Percentiles rank a stretch among this genome's conserved stretches.
phyloP scores from a whole-genome alignment of 2,888 invertebrate species.

The Andrena fulva region DNA sequence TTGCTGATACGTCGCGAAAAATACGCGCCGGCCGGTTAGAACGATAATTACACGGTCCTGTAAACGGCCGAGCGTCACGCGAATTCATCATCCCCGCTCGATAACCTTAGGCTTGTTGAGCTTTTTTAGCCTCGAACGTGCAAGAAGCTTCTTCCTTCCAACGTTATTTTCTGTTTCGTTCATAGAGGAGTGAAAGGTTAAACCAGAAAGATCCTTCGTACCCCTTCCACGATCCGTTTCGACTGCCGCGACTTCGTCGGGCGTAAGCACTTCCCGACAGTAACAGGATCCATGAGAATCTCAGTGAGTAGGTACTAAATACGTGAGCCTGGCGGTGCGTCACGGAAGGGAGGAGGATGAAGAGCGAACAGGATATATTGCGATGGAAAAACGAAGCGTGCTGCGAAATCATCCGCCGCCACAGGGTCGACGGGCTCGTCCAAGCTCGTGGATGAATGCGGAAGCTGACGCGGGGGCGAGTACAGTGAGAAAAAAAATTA shows the following conservation, averaged over 20 bases:
- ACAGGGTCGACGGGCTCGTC: conserved; percentile 10
- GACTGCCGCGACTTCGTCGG: too few species aligned
- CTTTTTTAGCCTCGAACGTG: conserved; percentile 6
- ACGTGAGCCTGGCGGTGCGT: conserved; percentile 6
- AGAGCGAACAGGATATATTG: conserved; percentile 19
- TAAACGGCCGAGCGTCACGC: conserved; percentile 68
- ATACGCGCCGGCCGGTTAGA: conserved; percentile 52
- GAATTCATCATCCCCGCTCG: conserved; percentile 48
- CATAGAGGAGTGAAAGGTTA: too few species aligned
- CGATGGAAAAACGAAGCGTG: background rate
- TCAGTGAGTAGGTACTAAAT: too few species aligned
- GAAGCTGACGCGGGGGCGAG: conserved; percentile 30
- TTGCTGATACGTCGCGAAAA: conserved; percentile 60
- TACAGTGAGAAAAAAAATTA: conserved; percentile 65
- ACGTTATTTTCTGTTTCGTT: background rate
- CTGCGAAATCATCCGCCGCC: conserved; percentile 34
- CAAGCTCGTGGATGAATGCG: conserved; percentile 5
- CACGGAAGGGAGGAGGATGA: conserved; percentile 12
- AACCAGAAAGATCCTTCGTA: too few species aligned
- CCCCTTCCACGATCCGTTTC: too few species aligned
- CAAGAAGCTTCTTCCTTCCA: background rate
- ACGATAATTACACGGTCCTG: conserved; percentile 70
- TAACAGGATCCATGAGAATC: too few species aligned
- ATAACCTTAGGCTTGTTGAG: conserved; percentile 23
- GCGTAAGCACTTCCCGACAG: too few species aligned